Percentiles rank a stretch among this genome's conserved stretches.
Evolutionary conservation across 2,797 vertebrate species (phyloP).

Genomic region (Propithecus perrieri): DNA sequence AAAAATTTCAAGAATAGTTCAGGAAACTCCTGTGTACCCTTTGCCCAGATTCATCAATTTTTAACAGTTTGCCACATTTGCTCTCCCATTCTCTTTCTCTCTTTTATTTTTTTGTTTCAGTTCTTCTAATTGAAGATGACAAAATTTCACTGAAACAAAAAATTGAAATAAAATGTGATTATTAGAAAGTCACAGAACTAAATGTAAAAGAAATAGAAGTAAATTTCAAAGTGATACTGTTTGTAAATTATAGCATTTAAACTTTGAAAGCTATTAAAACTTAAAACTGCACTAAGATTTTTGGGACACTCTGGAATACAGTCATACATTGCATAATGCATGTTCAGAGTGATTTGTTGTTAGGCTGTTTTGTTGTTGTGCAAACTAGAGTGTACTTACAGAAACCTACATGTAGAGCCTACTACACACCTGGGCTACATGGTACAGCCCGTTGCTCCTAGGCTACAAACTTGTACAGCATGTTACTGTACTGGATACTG

Average conservation of each 20-base stretch:
- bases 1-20: background rate
- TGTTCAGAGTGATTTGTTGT: background rate
- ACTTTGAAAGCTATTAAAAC: background rate
- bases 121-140: background rate
- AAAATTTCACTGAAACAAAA: background rate
- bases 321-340: background rate
- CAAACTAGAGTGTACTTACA: background rate
- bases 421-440: background rate
- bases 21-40: background rate
- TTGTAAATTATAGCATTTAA: background rate
- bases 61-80: background rate
- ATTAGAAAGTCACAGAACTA: background rate
- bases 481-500: background rate
- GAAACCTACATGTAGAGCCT: background rate
- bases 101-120: slow-evolving; percentile 27
- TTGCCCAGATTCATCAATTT: background rate
- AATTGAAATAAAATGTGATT: background rate
- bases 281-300: background rate
- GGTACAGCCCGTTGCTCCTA: background rate
- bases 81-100: background rate
- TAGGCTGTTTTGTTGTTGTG: background rate
- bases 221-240: background rate
- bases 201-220: slow-evolving; percentile 1
- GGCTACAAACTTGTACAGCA: background rate
- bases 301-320: background rate